Percentiles rank a stretch among this genome's conserved stretches.
phyloP scores from a whole-genome alignment of 2,888 invertebrate species.

The Ichneumon xanthorius region DNA sequence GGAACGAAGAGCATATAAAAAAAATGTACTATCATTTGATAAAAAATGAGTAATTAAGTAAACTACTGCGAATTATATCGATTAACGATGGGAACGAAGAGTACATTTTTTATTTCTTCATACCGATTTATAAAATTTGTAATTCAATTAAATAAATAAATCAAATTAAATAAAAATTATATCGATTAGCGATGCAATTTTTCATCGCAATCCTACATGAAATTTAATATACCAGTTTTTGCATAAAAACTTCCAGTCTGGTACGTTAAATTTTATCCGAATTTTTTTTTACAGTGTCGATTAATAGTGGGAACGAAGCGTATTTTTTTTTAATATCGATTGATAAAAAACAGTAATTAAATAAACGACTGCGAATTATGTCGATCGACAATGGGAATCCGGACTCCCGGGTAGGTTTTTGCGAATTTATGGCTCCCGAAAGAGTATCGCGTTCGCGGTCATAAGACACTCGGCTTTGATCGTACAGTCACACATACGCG shows the following conservation, averaged over 20 bases:
- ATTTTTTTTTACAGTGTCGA: no score
- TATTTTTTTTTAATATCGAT: background rate
- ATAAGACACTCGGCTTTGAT: constrained; percentile 56
- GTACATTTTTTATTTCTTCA: background rate
- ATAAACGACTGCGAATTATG: constrained; percentile 14
- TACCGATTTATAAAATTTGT: background rate
- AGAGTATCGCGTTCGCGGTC: constrained; percentile 51
- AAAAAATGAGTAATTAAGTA: constrained; percentile 3
- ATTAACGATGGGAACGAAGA: background rate
- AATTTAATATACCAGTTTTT: no score
- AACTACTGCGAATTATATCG: background rate
- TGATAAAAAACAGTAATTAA: background rate
- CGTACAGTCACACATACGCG: constrained; percentile 48
- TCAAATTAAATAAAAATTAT: background rate
- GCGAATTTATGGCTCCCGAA: constrained; percentile 27
- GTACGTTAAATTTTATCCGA: no score
- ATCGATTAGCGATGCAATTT: background rate
- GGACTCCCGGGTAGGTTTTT: constrained; percentile 13
- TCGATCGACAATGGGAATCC: background rate
- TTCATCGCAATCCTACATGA: no score
- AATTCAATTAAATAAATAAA: background rate
- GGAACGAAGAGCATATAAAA: background rate
- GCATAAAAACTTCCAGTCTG: no score
- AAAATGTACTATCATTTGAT: background rate
- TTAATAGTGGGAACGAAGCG: background rate